phyloP scores from a whole-genome alignment of 2,888 invertebrate genomes.

The Galerucella calmariensis region DNA sequence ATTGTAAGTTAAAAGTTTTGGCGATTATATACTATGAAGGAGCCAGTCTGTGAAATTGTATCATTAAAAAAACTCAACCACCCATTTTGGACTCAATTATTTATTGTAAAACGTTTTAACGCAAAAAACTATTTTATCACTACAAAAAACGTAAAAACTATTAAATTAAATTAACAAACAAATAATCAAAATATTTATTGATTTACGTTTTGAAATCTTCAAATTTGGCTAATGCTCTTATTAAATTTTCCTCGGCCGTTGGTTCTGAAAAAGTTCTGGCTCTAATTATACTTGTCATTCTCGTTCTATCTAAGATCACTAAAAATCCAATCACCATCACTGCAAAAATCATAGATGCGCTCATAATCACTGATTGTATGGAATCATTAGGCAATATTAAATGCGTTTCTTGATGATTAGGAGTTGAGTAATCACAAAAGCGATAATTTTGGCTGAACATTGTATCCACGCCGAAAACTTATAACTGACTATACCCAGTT shows the following conservation, averaged over 20 bases:
- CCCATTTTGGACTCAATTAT: too few relatives aligned
- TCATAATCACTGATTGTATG: slow-evolving; percentile 48
- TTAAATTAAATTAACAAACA: background rate
- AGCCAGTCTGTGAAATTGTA: too few relatives aligned
- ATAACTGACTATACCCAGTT: slow-evolving; percentile 9
- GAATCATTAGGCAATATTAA: slow-evolving; percentile 49
- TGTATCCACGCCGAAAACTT: slow-evolving; percentile 12
- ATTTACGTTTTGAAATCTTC: slow-evolving; percentile 25
- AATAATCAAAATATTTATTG: background rate
- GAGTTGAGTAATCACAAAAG: slow-evolving; percentile 47
- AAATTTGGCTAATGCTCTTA: slow-evolving; percentile 37
- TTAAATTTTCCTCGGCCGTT: slow-evolving; percentile 33
- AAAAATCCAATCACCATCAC: slow-evolving; percentile 53
- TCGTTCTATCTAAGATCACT: slow-evolving; percentile 50
- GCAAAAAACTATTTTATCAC: background rate
- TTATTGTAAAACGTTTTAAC: background rate
- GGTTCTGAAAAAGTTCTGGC: slow-evolving; percentile 43
- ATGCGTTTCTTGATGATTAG: slow-evolving; percentile 36
- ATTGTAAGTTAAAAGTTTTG: too few relatives aligned
- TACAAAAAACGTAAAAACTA: background rate
- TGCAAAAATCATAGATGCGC: slow-evolving; percentile 51
- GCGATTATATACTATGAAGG: too few relatives aligned
- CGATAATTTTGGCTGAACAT: slow-evolving; percentile 36
- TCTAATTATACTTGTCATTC: slow-evolving; percentile 52
- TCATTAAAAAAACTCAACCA: too few relatives aligned